Conservation (phyloP, 2,113 vertebrate genomes). For the Cyanoramphus novaezelandiae region DNA sequence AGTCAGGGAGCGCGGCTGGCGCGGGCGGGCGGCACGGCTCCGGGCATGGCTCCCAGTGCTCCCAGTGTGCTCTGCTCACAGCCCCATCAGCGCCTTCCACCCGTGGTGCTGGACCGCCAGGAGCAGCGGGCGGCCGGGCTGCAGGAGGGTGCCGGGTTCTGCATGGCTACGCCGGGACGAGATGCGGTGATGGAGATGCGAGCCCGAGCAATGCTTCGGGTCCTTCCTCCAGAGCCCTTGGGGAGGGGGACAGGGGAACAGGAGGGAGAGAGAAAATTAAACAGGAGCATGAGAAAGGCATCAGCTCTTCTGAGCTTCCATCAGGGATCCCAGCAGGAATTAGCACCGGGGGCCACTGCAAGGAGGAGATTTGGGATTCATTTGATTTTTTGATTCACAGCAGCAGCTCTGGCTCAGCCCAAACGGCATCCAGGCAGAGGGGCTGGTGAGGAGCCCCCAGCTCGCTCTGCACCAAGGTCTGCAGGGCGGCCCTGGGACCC, state of each 20-base stretch:
- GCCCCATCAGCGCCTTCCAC: not conserved
- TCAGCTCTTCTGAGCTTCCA: not conserved
- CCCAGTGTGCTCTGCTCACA: not conserved
- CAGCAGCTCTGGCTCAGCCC: not conserved
- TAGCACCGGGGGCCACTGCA: not conserved
- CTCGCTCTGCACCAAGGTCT: not conserved
- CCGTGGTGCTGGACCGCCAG: not conserved
- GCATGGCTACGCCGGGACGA: slow-evolving; percentile 40
- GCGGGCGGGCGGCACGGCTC: not conserved
- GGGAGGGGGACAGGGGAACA: not conserved
- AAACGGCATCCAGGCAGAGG: not conserved
- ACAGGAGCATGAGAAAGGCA: not conserved
- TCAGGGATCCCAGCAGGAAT: not conserved
- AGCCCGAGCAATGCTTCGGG: not conserved
- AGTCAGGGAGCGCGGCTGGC: not conserved
- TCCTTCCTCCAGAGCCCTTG: slow-evolving; percentile 57
- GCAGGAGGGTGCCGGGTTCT: not conserved
- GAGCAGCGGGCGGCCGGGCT: not conserved
- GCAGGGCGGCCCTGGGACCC: not conserved
- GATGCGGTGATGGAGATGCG: fast-evolving
- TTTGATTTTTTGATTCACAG: not conserved
- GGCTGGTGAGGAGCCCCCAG: fast-evolving
- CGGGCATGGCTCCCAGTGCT: not conserved
- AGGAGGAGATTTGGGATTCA: not conserved
- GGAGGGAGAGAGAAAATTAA: slow-evolving; percentile 40